phyloP scores from a whole-genome alignment of 2,113 vertebrate genomes.

The Fukomys damarensis region DNA sequence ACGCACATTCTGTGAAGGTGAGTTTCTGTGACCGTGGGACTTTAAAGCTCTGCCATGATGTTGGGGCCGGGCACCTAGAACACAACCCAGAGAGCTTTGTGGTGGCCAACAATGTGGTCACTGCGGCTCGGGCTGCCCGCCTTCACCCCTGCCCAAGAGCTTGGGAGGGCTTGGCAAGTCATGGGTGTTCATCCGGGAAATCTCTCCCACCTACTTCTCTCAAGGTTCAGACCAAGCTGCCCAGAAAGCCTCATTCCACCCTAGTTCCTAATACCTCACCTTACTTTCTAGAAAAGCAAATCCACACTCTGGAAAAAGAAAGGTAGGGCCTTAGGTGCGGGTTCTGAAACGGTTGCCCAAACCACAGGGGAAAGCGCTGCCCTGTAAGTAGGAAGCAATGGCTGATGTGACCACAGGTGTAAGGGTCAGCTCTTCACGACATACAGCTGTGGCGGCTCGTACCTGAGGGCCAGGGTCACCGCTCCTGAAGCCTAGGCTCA shows the following conservation, averaged over 20 bases:
- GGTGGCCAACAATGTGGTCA: background rate
- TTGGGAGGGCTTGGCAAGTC: background rate
- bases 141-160: background rate
- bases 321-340: background rate
- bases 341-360: background rate
- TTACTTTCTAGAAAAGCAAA: background rate
- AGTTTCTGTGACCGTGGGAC: background rate
- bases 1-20: background rate
- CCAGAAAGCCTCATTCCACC: background rate
- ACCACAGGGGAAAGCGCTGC: no score
- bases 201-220: background rate
- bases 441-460: background rate
- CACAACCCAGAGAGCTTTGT: background rate
- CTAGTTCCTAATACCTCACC: background rate
- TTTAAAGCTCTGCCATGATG: background rate
- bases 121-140: background rate
- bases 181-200: background rate
- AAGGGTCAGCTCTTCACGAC: background rate
- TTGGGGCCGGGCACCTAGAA: background rate
- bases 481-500: background rate
- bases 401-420: rapidly evolving
- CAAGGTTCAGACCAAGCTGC: background rate
- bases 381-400: background rate
- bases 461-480: background rate
- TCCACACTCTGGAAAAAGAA: background rate